These are phyloP conservation scores for Tolypeutes matacus DNA, from an alignment of 2,797 vertebrate genomes.

Conservation along the genomic window DNA sequence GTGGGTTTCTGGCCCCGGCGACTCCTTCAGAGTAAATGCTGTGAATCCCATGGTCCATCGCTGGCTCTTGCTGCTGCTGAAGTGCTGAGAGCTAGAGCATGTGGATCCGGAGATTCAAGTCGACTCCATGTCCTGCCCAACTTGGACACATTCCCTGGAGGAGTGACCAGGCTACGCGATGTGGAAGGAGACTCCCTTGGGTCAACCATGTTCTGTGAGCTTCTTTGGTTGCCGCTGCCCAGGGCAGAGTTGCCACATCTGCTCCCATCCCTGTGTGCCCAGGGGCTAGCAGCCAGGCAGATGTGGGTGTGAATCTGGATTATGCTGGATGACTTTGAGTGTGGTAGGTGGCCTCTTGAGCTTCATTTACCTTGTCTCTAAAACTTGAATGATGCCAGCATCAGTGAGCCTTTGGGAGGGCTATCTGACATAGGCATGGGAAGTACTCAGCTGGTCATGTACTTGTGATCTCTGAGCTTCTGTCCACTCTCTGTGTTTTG, in stretches of 20 bases:
- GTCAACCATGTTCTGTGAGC: accelerated
- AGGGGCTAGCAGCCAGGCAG: neutral
- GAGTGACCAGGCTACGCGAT: too few relatives aligned
- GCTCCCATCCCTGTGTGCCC: accelerated
- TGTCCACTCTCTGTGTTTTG: neutral
- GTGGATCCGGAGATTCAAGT: neutral
- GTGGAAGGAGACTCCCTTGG: neutral
- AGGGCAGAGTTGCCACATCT: neutral
- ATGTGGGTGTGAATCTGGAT: neutral
- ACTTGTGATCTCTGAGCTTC: neutral
- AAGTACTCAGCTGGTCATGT: neutral
- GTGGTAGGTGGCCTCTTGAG: neutral
- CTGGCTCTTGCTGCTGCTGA: neutral
- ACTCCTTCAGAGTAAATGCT: neutral
- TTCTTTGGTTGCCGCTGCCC: neutral
- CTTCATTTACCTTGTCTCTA: neutral
- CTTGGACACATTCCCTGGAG: neutral
- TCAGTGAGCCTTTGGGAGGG: neutral
- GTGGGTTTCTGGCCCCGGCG: neutral
- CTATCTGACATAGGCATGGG: accelerated
- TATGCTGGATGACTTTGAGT: neutral
- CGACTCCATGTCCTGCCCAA: neutral
- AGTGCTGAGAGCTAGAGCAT: neutral
- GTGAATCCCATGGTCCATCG: accelerated
- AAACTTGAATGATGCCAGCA: accelerated